Evolutionary conservation across 2,797 vertebrate genomes (phyloP), one percentile per base, ranked within the genome.

Genomic region (Schizopygopsis malacanthus): DNA sequence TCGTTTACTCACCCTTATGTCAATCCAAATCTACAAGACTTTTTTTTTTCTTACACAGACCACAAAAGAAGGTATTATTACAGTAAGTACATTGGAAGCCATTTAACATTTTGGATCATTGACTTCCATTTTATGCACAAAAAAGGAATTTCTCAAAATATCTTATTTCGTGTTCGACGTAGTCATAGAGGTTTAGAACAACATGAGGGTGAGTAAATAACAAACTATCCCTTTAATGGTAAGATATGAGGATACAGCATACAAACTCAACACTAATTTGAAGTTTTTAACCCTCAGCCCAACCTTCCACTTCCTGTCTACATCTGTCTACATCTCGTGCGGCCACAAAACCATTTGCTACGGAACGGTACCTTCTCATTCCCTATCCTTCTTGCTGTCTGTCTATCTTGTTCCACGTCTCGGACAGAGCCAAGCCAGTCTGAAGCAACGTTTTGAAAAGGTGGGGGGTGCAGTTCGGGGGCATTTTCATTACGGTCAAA

Each of bases 401-500:
- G 20, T 71, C 63, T 83, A 56, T 71, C 82, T 67, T 67, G 41
- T 50, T 84, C 52, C 78, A 63, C 28, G 87, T 77, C 87, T 79
- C 41, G 75, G 87, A 87, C 81, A 78, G 86, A 87, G 84, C 86
- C 75, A 67, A 76, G 87, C 82, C 80, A 85, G 83, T 75, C 69
- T 76, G 82, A 87, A 82, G 85, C 87, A 79, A 41, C 83, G 73
- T 86, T 84, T 85, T 84, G 81, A 84, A 73, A 82, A 84, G 86
- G 81, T 82, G 61, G 73, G 15, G 76, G 76, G 37, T 82, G 79
- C 43, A 65, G 91, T 92, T 92, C 89, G 80, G 89, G 87, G 88
- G 93, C 91, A 94, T 95, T 95, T 95, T 94, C 95, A 96, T 96
- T 95, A 96, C 52, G 92, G 89, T 92, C 93, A 94, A 94, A 94